Evolutionary conservation across 2,888 invertebrate species (phyloP).

Genomic region (Drosophila lutescens): DNA sequence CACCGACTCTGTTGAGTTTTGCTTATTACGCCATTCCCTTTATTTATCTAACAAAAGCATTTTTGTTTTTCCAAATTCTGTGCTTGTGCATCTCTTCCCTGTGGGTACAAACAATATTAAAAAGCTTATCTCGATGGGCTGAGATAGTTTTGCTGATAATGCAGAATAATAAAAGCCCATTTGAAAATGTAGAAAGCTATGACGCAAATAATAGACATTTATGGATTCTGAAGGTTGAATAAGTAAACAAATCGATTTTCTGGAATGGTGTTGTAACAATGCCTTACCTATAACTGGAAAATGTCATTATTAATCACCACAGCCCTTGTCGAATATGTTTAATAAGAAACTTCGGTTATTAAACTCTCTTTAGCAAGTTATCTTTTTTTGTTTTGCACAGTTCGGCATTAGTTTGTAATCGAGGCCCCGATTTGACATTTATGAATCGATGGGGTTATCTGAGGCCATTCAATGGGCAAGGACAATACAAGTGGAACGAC

Average conservation of each 20-base stretch:
- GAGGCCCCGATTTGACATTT: background rate
- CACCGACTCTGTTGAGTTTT: background rate
- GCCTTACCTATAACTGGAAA: background rate
- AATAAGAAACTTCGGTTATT: background rate
- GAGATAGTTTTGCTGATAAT: conserved; percentile 57
- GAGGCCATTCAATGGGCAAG: conserved; percentile 27
- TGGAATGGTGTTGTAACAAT: background rate
- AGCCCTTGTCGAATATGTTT: background rate
- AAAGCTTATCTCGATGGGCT: conserved; percentile 52
- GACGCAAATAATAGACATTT: background rate
- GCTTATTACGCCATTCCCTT: background rate
- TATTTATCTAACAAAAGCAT: conserved; percentile 37
- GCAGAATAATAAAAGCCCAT: conserved; percentile 29
- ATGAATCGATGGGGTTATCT: conserved; percentile 35
- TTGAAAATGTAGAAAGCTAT: conserved; percentile 3
- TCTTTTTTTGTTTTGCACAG: background rate
- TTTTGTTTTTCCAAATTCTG: conserved; percentile 10
- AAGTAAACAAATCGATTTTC: background rate
- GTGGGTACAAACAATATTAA: conserved; percentile 31
- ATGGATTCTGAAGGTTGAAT: background rate
- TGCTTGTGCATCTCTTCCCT: background rate
- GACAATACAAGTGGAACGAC: conserved; percentile 34
- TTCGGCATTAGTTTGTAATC: background rate
- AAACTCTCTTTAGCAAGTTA: background rate
- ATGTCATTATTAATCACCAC: background rate